Conservation (phyloP, 2,888 invertebrate genomes). For the Drosophila tanythrix region DNA sequence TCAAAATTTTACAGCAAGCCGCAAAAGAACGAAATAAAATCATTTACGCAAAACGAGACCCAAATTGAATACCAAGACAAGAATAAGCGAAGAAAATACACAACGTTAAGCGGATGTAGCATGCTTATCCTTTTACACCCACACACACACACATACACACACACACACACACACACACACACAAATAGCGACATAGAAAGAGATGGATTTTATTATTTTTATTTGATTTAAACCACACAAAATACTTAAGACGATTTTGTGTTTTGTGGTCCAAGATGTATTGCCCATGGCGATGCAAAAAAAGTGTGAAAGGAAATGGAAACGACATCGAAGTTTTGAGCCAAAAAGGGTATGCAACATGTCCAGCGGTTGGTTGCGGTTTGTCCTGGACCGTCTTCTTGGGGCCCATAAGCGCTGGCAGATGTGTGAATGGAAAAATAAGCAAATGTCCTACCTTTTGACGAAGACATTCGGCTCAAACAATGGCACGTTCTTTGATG, state of each 20-base stretch:
- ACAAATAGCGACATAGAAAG: conserved; percentile 25
- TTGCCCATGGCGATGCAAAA: conserved; percentile 69
- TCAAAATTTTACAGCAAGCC: conserved; percentile 70
- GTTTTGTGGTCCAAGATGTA: conserved; percentile 79
- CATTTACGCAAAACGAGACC: conserved; percentile 73
- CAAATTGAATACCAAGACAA: conserved; percentile 69
- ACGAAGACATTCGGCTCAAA: conserved; percentile 69
- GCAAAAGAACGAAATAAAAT: conserved; percentile 68
- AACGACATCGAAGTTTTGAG: conserved; percentile 62
- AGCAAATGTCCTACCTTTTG: conserved; percentile 71
- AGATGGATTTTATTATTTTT: conserved; percentile 72
- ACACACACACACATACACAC: conserved; percentile 34
- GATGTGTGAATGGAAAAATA: conserved; percentile 67
- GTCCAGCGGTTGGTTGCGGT: conserved; percentile 74
- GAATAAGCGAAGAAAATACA: conserved; percentile 59
- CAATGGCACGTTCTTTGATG: conserved; percentile 71
- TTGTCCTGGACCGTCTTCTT: conserved; percentile 18
- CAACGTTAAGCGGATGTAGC: conserved; percentile 76
- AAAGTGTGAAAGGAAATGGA: conserved; percentile 73
- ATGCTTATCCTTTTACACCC: conserved; percentile 73
- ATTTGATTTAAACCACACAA: conserved; percentile 80
- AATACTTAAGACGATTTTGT: conserved; percentile 81
- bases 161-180: conserved; percentile 28
- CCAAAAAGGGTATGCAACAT: conserved; percentile 73
- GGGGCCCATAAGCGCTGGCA: conserved; percentile 54